These are phyloP conservation scores for Crenichthys baileyi DNA, from an alignment of 2,797 vertebrate genomes.

Conservation along the genomic window DNA sequence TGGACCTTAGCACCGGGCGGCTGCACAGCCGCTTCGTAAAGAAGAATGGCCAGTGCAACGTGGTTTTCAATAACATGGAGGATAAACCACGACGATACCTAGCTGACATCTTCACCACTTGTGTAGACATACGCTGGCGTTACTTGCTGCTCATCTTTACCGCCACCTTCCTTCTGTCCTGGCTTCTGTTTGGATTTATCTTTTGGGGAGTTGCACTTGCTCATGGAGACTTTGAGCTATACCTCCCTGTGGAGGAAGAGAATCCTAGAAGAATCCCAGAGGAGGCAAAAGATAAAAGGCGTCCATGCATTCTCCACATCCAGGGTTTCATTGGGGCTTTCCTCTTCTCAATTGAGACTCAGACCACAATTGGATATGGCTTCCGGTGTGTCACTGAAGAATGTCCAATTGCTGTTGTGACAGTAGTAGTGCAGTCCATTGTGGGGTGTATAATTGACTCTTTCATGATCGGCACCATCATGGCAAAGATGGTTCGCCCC, in stretches of 20 bases:
- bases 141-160: slow-evolving; percentile 92
- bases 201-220: slow-evolving; percentile 91
- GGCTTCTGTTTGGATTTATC: slow-evolving; percentile 89
- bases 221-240: slow-evolving; percentile 88
- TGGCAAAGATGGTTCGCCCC: slow-evolving; percentile 96
- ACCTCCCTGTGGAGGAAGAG: slow-evolving; percentile 39
- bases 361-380: slow-evolving; percentile 94
- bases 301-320: slow-evolving; percentile 91
- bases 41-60: slow-evolving; percentile 94
- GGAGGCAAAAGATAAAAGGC: slow-evolving; percentile 73
- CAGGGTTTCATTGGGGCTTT: slow-evolving; percentile 93
- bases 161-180: slow-evolving; percentile 90
- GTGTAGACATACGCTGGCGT: slow-evolving; percentile 98
- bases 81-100: slow-evolving; percentile 92
- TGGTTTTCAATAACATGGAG: slow-evolving; percentile 94
- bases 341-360: slow-evolving; percentile 94
- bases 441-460: slow-evolving; percentile 95
- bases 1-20: slow-evolving; percentile 76
- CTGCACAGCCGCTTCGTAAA: slow-evolving; percentile 92
- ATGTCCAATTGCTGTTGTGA: slow-evolving; percentile 89
- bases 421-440: slow-evolving; percentile 93
- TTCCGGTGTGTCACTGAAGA: slow-evolving; percentile 95
- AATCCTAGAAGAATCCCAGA: slow-evolving; percentile 41
- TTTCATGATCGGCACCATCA: slow-evolving; percentile 96
- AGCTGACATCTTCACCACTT: slow-evolving; percentile 98